Evolutionary conservation across 2,797 vertebrate species (phyloP), one percentile per base, ranked within the genome.

Genomic region (Setipinna tenuifilis): DNA sequence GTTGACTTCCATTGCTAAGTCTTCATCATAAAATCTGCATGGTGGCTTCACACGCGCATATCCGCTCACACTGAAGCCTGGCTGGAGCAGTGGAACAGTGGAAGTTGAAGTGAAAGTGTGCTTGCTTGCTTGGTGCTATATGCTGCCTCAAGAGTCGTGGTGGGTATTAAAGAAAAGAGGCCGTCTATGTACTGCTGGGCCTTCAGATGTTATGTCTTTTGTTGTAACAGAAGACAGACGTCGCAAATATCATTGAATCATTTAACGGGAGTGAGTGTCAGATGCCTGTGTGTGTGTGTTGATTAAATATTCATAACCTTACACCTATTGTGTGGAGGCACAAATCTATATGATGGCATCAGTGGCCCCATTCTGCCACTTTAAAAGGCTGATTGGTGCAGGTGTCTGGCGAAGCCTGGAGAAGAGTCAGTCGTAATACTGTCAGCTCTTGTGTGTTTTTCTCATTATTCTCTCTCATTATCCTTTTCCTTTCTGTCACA

Each of bases 171-270:
- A 7, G 50, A 54, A 54, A 54, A 9, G 14, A 54, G 50, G 50
- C 50, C 50, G 7, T 54, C 50, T 54, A 7, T 7, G 50, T 10
- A 9, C 14, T 10, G 14, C 14, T 19, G 19, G 7, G 17, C 58
- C 65, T 71, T 31, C 58, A 57, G 54, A 65, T n/a, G 14, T 19
- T 71, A 19, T 21, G 35, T 44, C 6, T 19, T 65, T 25, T 65
- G 31, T 78, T 78, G 71, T 78, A 78, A 78, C 41, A 44, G 17
- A 44, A 78, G 71, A 78, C 35, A 44, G 71, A 78, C 35, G 71
- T 41, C 3, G 35, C 31, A 10, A 78, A 78, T 78, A 21, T 44
- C 71, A 78, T 78, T 78, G 35, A 78, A 78, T 78, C 71, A 78
- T 78, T 78, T 78, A 78, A 78, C 17, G 6, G 31, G 1, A 78